Conservation (phyloP, 2,888 invertebrate species). For the Apotomis turbidana region DNA sequence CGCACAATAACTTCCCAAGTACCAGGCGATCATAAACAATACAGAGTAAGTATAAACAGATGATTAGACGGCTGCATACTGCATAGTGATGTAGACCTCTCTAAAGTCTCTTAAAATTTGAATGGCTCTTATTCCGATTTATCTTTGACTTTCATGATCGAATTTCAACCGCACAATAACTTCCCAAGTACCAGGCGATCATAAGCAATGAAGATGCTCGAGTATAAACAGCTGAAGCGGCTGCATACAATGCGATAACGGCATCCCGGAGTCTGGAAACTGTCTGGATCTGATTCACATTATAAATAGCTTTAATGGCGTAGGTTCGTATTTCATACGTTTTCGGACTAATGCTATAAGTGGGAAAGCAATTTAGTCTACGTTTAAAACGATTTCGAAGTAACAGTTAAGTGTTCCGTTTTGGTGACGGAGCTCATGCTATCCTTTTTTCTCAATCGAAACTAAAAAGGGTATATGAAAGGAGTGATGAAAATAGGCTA, state of each 20-base stretch:
- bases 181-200: slow-evolving; percentile 9
- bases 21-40: slow-evolving; percentile 11
- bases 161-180: slow-evolving; percentile 1
- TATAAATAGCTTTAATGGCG: slow-evolving; percentile 35
- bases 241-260: slow-evolving; percentile 24
- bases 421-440: background rate
- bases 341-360: slow-evolving; percentile 41
- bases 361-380: slow-evolving; percentile 1
- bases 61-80: too few relatives aligned
- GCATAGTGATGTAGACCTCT: too few relatives aligned
- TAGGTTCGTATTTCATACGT: slow-evolving; percentile 15
- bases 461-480: background rate
- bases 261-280: slow-evolving; percentile 30
- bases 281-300: slow-evolving; percentile 30
- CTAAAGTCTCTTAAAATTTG: too few relatives aligned
- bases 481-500: too few relatives aligned
- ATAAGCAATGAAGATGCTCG: background rate
- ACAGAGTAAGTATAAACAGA: background rate
- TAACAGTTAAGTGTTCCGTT: background rate
- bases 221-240: background rate
- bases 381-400: background rate
- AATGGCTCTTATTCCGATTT: too few relatives aligned
- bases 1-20: slow-evolving; percentile 5
- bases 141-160: background rate
- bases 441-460: background rate